These are phyloP conservation scores for Myripristis jacobus DNA, from an alignment of 2,797 vertebrate genomes.

Conservation along the genomic window DNA sequence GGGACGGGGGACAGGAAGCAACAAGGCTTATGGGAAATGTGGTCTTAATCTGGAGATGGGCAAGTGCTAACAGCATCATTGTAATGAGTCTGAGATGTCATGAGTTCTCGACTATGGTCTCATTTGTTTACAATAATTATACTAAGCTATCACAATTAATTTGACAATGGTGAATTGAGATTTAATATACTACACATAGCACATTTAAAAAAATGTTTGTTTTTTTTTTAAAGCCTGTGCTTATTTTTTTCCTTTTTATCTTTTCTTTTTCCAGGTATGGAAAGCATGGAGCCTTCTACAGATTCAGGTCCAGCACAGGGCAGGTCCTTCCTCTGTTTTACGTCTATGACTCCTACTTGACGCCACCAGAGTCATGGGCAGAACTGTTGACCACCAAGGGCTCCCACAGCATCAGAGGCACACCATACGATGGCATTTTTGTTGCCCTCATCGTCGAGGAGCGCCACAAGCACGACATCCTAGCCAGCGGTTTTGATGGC, in stretches of 20 bases:
- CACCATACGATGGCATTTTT: constrained; percentile 87
- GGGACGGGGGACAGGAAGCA: too few species aligned
- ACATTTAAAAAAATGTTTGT: too few species aligned
- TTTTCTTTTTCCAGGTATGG: constrained; percentile 82
- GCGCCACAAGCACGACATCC: constrained; percentile 89
- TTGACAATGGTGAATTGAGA: too few species aligned
- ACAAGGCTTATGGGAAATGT: too few species aligned
- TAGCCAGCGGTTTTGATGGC: constrained; percentile 88
- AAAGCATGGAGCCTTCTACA: constrained; percentile 89
- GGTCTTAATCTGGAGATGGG: too few species aligned
- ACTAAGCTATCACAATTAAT: too few species aligned
- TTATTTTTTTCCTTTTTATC: neutral
- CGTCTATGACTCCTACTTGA: constrained; percentile 91
- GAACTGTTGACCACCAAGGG: constrained; percentile 86
- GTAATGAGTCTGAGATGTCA: too few species aligned
- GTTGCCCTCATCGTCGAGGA: constrained; percentile 89
- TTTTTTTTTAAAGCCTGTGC: too few species aligned
- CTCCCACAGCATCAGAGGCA: constrained; percentile 86
- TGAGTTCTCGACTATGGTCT: too few species aligned
- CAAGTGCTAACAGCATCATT: too few species aligned
- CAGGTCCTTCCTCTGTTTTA: constrained; percentile 89
- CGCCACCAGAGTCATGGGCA: constrained; percentile 87
- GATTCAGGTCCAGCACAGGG: constrained; percentile 86
- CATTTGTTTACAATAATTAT: too few species aligned
- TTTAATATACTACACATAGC: neutral